Percentiles rank a stretch among this genome's conserved stretches.
phyloP scores from a whole-genome alignment of 2,888 invertebrate genomes.

The Siphlonurus alternatus region DNA sequence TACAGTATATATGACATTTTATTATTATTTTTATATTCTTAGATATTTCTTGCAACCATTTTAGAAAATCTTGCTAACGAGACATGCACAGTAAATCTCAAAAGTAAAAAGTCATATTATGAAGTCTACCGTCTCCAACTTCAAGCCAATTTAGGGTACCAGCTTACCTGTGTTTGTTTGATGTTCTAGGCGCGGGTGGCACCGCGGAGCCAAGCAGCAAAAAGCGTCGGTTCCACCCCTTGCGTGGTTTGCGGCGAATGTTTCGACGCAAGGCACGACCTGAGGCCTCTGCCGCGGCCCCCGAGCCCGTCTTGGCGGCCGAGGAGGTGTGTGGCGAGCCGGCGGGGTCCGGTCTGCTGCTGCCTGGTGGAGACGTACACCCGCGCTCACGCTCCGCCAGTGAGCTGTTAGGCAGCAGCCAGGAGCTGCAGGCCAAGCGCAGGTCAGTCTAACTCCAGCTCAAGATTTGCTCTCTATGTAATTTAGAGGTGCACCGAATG shows the following conservation, averaged over 20 bases:
- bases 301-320: slow-evolving; percentile 12
- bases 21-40: no score
- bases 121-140: no score
- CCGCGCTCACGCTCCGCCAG: slow-evolving; percentile 35
- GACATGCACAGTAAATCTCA: no score
- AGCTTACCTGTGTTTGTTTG: no score
- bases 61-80: no score
- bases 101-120: no score
- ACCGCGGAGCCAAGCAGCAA: slow-evolving; percentile 17
- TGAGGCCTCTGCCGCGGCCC: slow-evolving; percentile 11
- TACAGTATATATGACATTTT: no score
- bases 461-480: not conserved
- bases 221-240: slow-evolving; percentile 42
- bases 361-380: slow-evolving; percentile 4
- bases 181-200: not conserved
- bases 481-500: no score
- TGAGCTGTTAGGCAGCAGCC: slow-evolving; percentile 39
- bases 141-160: no score
- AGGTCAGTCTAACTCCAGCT: no score
- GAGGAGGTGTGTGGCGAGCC: slow-evolving; percentile 24
- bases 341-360: slow-evolving; percentile 12
- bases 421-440: not conserved
- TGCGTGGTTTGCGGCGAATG: slow-evolving; percentile 50
- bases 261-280: slow-evolving; percentile 42
- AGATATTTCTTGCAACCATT: no score